Evolutionary conservation across 2,888 invertebrate species (phyloP).

Genomic region (Hirtodrosophila duncani): DNA sequence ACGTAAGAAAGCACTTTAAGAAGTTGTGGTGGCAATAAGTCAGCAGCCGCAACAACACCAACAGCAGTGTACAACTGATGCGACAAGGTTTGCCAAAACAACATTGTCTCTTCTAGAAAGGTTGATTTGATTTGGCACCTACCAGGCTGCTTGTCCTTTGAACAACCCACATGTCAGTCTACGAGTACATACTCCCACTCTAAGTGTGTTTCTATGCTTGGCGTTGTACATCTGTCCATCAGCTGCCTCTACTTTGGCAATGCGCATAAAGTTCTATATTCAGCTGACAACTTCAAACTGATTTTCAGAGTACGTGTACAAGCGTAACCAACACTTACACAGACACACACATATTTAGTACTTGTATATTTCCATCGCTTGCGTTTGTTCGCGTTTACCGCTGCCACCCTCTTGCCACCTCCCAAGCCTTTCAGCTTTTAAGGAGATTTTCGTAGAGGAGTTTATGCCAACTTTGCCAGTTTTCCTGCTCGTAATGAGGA

Average conservation of each 20-base stretch:
- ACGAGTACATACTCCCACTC: background rate
- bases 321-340: constrained; percentile 36
- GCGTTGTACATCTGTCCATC: constrained; percentile 15
- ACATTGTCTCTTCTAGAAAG: too few relatives aligned
- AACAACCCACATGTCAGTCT: background rate
- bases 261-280: constrained; percentile 34
- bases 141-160: constrained; percentile 19
- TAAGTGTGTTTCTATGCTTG: constrained; percentile 24
- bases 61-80: constrained; percentile 19
- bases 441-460: constrained; percentile 18
- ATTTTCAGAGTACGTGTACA: constrained; percentile 38
- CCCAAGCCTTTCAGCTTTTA: constrained; percentile 17
- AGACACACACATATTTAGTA: constrained; percentile 3
- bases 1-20: constrained; percentile 37
- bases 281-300: constrained; percentile 35
- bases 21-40: constrained; percentile 34
- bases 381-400: constrained; percentile 5
- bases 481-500: constrained; percentile 21
- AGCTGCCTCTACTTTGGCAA: constrained; percentile 46
- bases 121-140: constrained; percentile 25
- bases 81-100: constrained; percentile 23
- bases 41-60: constrained; percentile 31
- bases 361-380: constrained; percentile 10
- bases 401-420: background rate
- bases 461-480: constrained; percentile 40